Conservation (phyloP, 2,113 vertebrate genomes). For the Zapornia atra region DNA sequence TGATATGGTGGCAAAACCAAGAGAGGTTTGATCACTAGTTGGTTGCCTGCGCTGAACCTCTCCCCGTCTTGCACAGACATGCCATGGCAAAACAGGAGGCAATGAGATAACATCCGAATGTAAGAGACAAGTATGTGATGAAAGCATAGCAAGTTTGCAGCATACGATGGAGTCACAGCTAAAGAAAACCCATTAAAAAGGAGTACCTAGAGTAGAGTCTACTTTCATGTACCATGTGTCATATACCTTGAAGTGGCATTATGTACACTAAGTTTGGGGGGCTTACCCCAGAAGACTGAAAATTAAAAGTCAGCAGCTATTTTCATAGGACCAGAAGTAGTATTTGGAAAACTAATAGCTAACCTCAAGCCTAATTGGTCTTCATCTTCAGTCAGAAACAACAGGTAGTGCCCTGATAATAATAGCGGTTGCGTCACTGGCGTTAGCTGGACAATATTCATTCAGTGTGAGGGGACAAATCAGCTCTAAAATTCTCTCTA, state of each 20-base stretch:
- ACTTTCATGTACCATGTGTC: neutral
- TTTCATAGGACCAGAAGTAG: neutral
- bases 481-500: neutral
- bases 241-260: neutral
- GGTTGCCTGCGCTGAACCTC: neutral
- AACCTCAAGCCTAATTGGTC: neutral
- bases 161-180: neutral
- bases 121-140: neutral
- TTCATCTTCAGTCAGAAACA: neutral
- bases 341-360: neutral
- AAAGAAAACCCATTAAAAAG: neutral
- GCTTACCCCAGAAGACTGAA: neutral
- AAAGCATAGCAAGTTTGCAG: neutral
- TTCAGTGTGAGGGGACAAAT: neutral
- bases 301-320: neutral
- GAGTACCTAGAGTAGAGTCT: neutral
- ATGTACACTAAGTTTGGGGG: neutral
- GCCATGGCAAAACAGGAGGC: neutral
- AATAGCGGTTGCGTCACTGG: neutral
- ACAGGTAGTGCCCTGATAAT: neutral
- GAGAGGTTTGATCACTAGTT: neutral
- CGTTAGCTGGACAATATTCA: neutral
- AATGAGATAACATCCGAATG: neutral
- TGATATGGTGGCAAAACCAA: neutral
- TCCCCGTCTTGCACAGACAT: neutral